Percentiles rank a stretch among this genome's conserved stretches.
Conservation (phyloP, 2,888 invertebrate genomes). For the Heliconius ismenius region DNA sequence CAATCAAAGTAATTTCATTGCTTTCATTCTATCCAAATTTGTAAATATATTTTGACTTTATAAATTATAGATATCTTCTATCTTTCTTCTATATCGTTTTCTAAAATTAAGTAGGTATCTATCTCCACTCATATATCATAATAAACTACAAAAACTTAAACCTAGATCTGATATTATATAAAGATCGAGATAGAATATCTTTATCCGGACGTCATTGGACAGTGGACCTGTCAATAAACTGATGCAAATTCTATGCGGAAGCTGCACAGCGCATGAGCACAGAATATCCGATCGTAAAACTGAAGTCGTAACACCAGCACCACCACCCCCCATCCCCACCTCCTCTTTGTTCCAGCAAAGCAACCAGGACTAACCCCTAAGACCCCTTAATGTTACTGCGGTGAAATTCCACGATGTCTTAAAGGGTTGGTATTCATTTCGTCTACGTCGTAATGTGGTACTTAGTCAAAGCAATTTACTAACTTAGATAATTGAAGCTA, state of each 20-base stretch:
- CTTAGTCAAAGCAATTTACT: slow-evolving; percentile 40
- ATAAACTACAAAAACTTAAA: background rate
- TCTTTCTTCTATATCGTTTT: background rate
- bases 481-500: slow-evolving; percentile 40
- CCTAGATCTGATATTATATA: background rate
- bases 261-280: slow-evolving; percentile 77
- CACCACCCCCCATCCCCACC: slow-evolving; percentile 56
- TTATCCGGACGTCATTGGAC: slow-evolving; percentile 22
- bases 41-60: too few relatives aligned
- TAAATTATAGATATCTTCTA: too few relatives aligned
- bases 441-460: slow-evolving; percentile 37
- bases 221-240: slow-evolving; percentile 63
- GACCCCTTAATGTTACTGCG: slow-evolving; percentile 76
- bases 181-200: background rate
- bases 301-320: slow-evolving; percentile 56
- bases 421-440: slow-evolving; percentile 59
- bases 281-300: slow-evolving; percentile 78
- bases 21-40: too few relatives aligned
- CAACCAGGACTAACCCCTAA: slow-evolving; percentile 73
- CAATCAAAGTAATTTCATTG: too few relatives aligned
- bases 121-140: background rate
- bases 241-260: slow-evolving; percentile 73
- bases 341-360: slow-evolving; percentile 76
- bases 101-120: background rate
- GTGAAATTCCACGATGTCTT: slow-evolving; percentile 49